Evolutionary conservation across 1,140 invertebrate genomes (phyloP).

Genomic region (Diprion similis): DNA sequence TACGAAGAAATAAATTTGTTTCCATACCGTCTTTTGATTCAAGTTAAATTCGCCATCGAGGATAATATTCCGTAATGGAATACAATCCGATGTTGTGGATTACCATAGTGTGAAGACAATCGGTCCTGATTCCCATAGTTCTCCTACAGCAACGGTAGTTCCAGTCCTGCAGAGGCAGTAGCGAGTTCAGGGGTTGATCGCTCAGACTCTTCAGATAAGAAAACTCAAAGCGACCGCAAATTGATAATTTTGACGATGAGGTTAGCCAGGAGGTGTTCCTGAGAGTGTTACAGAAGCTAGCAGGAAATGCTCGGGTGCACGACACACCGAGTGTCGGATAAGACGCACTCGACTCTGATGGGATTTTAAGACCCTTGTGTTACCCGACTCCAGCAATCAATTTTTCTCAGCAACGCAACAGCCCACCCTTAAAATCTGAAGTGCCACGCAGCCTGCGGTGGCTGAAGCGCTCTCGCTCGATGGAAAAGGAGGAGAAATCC

Average conservation of each 20-base stretch:
- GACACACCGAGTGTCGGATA: slow-evolving; percentile 1
- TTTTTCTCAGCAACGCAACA: neutral
- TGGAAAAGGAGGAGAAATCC: too few relatives aligned
- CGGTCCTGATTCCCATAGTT: too few relatives aligned
- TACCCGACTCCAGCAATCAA: neutral
- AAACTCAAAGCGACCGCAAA: slow-evolving; percentile 48
- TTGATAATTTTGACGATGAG: slow-evolving; percentile 38
- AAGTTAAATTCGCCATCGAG: too few relatives aligned
- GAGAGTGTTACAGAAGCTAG: neutral
- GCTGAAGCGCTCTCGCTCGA: neutral
- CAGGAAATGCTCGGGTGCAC: slow-evolving; percentile 6
- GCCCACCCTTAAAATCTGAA: neutral
- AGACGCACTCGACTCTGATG: neutral
- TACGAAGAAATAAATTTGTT: too few relatives aligned
- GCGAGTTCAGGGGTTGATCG: too few relatives aligned
- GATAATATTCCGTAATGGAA: too few relatives aligned
- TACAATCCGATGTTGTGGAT: too few relatives aligned
- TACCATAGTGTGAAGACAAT: too few relatives aligned
- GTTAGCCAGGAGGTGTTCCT: neutral
- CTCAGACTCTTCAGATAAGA: slow-evolving; percentile 45
- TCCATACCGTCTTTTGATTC: too few relatives aligned
- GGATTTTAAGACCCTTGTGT: neutral
- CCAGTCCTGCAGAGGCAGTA: too few relatives aligned
- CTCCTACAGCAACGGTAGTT: too few relatives aligned
- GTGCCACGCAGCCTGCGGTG: neutral